Evolutionary conservation across 64 coral and sea anemone genomes (phyloP), one percentile per base, ranked within the genome.

Genomic region (Cladopsammia gracilis): DNA sequence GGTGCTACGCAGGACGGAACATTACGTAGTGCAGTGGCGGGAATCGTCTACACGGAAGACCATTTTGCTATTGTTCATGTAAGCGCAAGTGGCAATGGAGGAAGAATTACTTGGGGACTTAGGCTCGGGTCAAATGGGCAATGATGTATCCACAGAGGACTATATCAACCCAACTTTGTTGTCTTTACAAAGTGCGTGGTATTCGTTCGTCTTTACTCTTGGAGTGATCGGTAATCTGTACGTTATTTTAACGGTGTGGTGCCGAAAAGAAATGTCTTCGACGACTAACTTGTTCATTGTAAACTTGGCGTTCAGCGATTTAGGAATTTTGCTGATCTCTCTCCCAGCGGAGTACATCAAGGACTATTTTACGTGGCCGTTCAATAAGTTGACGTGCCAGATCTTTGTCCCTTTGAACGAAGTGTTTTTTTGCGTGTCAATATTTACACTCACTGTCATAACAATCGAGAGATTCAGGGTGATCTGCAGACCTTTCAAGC

Each of bases 211-310:
- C 12, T 91, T 99, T 20, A 94, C 89, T 10, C 76, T 96, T 19
- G 98, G 98, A 56, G 64, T 93, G 10, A 89, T 90, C 23, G 98
- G 98, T 9, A 99, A 99, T 56, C 14, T 99, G 9, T 96, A 94
- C 60, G 91, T 99, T 49, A 96, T 86, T 7, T 69, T 86, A 43
- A 86, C 98, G 12, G 94, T 99, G 2, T 85, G 87, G 16, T 57
- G 75, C 12, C 62, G 89, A 4, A 95, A 93, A 51, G 86, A 83
- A 48, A 91, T 99, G 91, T 86, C 52, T 49, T 91, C 98, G 4
- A 82, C 98, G 9, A 99, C 84, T 16, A 96, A 99, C 56, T 88
- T 91, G 64, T 99, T 99, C 47, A 96, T 99, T 20, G 95, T 94
- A 26, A 99, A 99, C 50, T 89, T 99, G 22, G 98, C 98, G 14